Conservation (phyloP, 2,888 invertebrate genomes). For the Microchrysa polita region DNA sequence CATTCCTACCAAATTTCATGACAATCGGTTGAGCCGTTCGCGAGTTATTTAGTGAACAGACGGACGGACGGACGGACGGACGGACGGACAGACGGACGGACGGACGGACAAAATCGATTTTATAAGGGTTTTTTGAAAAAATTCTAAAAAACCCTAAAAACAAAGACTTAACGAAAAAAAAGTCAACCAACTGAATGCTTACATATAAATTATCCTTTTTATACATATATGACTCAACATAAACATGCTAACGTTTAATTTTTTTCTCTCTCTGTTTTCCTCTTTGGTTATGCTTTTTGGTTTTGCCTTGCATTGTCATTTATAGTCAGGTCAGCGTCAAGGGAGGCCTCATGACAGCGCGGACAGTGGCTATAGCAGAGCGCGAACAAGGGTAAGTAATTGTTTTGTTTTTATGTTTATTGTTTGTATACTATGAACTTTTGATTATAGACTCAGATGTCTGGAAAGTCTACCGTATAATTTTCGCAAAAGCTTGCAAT, state of each 20-base stretch:
- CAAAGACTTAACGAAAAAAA: not conserved
- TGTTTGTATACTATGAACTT: slow-evolving; percentile 13
- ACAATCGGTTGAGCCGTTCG: no score
- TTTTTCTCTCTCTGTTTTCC: slow-evolving; percentile 41
- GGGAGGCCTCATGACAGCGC: slow-evolving; percentile 62
- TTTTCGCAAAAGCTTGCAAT: no score
- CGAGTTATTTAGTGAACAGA: no score
- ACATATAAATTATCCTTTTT: slow-evolving; percentile 5
- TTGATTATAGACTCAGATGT: not conserved
- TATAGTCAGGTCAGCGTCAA: slow-evolving; percentile 51
- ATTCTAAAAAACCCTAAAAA: not conserved
- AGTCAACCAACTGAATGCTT: no score
- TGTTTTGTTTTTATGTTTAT: not conserved
- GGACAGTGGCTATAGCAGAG: slow-evolving; percentile 67
- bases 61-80: no score
- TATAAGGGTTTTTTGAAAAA: no score
- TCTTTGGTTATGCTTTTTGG: not conserved
- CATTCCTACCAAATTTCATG: no score
- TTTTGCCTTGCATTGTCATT: slow-evolving; percentile 19
- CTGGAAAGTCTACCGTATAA: no score
- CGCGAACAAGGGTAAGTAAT: slow-evolving; percentile 69
- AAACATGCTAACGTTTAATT: slow-evolving; percentile 38
- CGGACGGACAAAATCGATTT: no score
- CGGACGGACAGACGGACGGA: no score
- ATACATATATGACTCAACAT: not conserved